Evolutionary conservation across 1,140 invertebrate genomes (phyloP).

Genomic region (Eupristina koningsbergeri): DNA sequence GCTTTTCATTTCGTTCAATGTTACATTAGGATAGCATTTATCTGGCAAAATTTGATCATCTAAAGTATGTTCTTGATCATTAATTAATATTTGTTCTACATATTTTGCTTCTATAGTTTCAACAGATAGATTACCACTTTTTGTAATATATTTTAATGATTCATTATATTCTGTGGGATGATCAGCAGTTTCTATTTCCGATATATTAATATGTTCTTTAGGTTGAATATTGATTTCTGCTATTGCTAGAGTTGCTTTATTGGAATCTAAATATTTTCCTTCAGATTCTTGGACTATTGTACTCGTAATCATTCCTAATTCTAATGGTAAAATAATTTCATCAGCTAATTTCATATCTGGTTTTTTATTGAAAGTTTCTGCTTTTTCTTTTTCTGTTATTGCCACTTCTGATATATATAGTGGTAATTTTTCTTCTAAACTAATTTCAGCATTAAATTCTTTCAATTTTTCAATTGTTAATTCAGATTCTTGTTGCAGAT

Average conservation of each 20-base stretch:
- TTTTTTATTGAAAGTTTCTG: constrained; percentile 67
- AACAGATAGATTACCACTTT: constrained; percentile 71
- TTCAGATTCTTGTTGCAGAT: constrained; percentile 76
- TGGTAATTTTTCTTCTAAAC: constrained; percentile 76
- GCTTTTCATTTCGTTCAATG: constrained; percentile 70
- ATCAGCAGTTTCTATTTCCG: constrained; percentile 75
- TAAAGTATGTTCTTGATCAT: constrained; percentile 73
- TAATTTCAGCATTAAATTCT: constrained; percentile 74
- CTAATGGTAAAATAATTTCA: constrained; percentile 72
- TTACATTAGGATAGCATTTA: constrained; percentile 64
- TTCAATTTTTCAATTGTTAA: constrained; percentile 70
- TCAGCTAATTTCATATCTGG: constrained; percentile 73
- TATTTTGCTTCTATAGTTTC: constrained; percentile 76
- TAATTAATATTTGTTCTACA: constrained; percentile 73
- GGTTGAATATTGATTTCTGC: constrained; percentile 74
- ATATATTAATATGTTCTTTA: constrained; percentile 74
- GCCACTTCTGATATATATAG: constrained; percentile 76
- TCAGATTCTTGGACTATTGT: constrained; percentile 76
- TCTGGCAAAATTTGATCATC: constrained; percentile 64
- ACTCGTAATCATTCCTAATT: constrained; percentile 74
- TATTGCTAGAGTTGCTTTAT: constrained; percentile 69
- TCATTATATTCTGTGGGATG: constrained; percentile 73
- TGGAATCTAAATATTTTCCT: constrained; percentile 68
- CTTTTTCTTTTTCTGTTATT: constrained; percentile 76
- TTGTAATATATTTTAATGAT: constrained; percentile 73